Conservation (phyloP, 2,888 invertebrate species). For the Cryptophagus acutangulus region DNA sequence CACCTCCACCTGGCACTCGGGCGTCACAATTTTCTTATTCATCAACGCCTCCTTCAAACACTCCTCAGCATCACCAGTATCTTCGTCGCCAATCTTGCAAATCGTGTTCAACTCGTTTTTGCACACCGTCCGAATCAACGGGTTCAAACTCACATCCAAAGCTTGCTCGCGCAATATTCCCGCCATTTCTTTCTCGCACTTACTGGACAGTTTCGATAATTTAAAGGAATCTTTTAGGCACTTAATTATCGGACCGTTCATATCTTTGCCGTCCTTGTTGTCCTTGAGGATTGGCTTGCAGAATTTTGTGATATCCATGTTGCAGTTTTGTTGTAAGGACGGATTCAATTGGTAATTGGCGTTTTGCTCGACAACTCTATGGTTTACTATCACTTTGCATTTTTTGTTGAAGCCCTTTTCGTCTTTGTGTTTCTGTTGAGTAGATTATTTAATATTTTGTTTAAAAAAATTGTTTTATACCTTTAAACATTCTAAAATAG, state of each 20-base stretch:
- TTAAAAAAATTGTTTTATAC: conserved; percentile 42
- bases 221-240: conserved; percentile 80
- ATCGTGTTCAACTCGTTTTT: conserved; percentile 65
- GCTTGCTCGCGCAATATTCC: conserved; percentile 82
- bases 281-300: conserved; percentile 31
- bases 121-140: conserved; percentile 78
- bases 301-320: conserved; percentile 70
- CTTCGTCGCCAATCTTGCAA: conserved; percentile 55
- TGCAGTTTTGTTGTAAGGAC: conserved; percentile 74
- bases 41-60: conserved; percentile 84
- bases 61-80: conserved; percentile 70
- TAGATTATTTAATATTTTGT: conserved; percentile 17
- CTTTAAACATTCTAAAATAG: conserved; percentile 74
- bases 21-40: conserved; percentile 65
- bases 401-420: conserved; percentile 74
- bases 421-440: conserved; percentile 64
- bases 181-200: conserved; percentile 79
- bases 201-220: conserved; percentile 64
- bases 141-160: conserved; percentile 85
- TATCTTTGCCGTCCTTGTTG: conserved; percentile 49
- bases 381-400: conserved; percentile 78
- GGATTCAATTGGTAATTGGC: conserved; percentile 88
- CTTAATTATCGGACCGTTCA: conserved; percentile 78
- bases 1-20: conserved; percentile 77
- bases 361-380: conserved; percentile 85